These are phyloP conservation scores for Ornithorhynchus anatinus DNA, from an alignment of 2,113 vertebrate genomes.

Conservation along the genomic window DNA sequence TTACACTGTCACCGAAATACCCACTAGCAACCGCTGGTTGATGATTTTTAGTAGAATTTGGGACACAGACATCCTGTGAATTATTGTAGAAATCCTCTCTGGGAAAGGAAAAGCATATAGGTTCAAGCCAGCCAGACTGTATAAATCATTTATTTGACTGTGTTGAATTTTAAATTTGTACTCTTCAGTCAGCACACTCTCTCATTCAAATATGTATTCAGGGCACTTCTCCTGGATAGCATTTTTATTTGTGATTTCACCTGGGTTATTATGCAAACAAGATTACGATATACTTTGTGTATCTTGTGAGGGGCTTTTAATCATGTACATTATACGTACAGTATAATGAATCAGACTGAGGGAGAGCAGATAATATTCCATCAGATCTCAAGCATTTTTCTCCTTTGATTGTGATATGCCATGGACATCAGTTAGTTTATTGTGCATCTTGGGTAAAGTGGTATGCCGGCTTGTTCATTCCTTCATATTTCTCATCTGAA, in stretches of 20 bases:
- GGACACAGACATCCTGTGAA: not conserved
- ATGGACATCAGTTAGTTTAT: not conserved
- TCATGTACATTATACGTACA: conserved; percentile 11
- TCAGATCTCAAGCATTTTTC: conserved; percentile 5
- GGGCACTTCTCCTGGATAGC: conserved; percentile 34
- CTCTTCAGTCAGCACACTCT: conserved; percentile 1
- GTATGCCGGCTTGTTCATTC: not conserved
- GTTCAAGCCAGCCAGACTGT: not conserved
- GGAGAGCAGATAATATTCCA: conserved; percentile 13
- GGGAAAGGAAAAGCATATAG: not conserved
- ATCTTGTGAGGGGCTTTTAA: conserved; percentile 38
- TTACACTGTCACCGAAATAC: no score
- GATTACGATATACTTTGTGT: conserved; percentile 12
- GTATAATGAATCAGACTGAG: conserved; percentile 28
- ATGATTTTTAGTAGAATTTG: conserved; percentile 6
- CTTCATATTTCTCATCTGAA: conserved; percentile 19
- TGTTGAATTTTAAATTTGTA: not conserved
- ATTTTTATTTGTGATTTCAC: conserved; percentile 48
- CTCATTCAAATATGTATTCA: conserved; percentile 12
- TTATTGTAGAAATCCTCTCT: not conserved
- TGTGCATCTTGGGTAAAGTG: not conserved
- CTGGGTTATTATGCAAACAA: conserved; percentile 44
- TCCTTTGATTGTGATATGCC: not conserved
- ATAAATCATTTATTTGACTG: not conserved
- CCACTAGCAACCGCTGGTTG: not conserved